These are phyloP conservation scores for Silurus asotus DNA, from an alignment of 2,113 vertebrate species.

Conservation along the genomic window DNA sequence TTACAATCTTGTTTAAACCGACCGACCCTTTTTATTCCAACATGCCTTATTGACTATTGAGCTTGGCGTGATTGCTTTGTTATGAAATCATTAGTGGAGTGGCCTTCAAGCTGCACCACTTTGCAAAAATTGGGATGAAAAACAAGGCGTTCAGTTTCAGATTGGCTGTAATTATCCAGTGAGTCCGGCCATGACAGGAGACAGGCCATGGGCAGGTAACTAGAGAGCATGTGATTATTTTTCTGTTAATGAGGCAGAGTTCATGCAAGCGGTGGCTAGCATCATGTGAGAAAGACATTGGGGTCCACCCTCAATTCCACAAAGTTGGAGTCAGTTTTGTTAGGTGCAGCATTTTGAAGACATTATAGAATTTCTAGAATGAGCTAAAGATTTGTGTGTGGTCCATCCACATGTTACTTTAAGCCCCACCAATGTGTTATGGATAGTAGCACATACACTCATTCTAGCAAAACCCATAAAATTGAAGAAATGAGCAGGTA, in stretches of 20 bases:
- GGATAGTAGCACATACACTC: conserved; percentile 35
- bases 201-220: conserved; percentile 57
- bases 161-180: conserved; percentile 60
- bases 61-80: conserved; percentile 59
- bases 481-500: conserved; percentile 59
- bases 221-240: conserved; percentile 70
- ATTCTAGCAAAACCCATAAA: conserved; percentile 21
- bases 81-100: conserved; percentile 65
- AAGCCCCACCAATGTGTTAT: conserved; percentile 60
- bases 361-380: conserved; percentile 67
- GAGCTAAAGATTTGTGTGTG: conserved; percentile 73
- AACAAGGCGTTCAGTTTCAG: conserved; percentile 54
- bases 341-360: conserved; percentile 66
- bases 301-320: conserved; percentile 59
- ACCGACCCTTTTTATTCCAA: conserved; percentile 48
- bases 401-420: conserved; percentile 73
- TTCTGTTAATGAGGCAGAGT: conserved; percentile 54
- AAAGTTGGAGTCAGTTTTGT: conserved; percentile 59
- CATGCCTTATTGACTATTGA: conserved; percentile 50
- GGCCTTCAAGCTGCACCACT: conserved; percentile 62
- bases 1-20: conserved; percentile 37
- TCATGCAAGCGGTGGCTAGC: conserved; percentile 32
- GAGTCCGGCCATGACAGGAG: conserved; percentile 59
- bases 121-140: conserved; percentile 57
- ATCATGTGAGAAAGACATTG: conserved; percentile 29